Evolutionary conservation across 2,797 vertebrate genomes (phyloP).

Genomic region (Salarias fasciatus): DNA sequence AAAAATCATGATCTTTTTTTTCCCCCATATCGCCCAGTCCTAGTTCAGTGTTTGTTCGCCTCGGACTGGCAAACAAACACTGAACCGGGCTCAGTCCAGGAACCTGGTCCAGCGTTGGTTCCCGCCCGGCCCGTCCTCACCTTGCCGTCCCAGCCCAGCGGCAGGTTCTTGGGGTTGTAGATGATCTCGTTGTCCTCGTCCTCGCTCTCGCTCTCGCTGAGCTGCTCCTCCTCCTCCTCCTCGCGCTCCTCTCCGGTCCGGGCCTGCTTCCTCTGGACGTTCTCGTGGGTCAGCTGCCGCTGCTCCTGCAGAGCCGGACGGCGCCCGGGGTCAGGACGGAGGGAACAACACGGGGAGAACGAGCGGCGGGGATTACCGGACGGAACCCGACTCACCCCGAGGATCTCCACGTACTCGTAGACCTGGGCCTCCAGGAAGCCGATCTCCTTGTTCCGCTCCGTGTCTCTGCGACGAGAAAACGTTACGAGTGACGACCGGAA

Average conservation of each 20-base stretch:
- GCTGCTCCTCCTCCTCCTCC: constrained; percentile 97
- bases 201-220: constrained; percentile 97
- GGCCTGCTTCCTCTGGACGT: constrained; percentile 96
- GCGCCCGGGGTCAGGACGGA: neutral
- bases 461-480: constrained; percentile 93
- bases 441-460: constrained; percentile 95
- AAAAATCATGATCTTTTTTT: too few species aligned
- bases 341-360: too few species aligned
- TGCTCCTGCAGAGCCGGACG: constrained; percentile 84
- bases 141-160: constrained; percentile 98
- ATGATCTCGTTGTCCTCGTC: constrained; percentile 99
- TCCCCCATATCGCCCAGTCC: too few species aligned
- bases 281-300: constrained; percentile 96
- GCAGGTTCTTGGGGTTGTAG: constrained; percentile 98
- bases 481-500: too few species aligned
- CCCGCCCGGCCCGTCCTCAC: too few species aligned
- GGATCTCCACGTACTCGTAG: constrained; percentile 96
- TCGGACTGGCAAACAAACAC: too few species aligned
- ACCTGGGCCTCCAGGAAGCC: constrained; percentile 96
- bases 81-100: too few species aligned
- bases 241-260: constrained; percentile 96
- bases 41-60: too few species aligned
- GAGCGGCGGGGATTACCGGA: too few species aligned
- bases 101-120: too few species aligned
- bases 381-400: constrained; percentile 87